Evolutionary conservation across 2,888 invertebrate genomes (phyloP).

Genomic region (Galeopsomyia nigrocyanea): DNA sequence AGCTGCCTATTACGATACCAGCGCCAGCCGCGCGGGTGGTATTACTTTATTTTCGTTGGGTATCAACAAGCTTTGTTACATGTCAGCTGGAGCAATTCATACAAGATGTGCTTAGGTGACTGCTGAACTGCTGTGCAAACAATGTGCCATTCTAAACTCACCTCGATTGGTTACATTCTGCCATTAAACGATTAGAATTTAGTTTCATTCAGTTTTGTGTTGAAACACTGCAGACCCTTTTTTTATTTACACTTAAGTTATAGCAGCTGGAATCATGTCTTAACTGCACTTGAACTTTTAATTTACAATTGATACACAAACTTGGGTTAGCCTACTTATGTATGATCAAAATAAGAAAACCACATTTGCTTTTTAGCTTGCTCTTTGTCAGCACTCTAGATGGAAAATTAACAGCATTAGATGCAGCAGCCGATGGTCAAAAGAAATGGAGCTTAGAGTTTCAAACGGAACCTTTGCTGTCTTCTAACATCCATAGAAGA

Average conservation of each 20-base stretch:
- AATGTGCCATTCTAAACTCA: neutral
- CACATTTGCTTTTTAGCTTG: constrained; percentile 71
- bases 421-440: constrained; percentile 77
- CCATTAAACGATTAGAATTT: neutral
- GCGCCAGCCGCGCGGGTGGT: neutral
- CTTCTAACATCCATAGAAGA: constrained; percentile 89
- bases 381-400: constrained; percentile 92
- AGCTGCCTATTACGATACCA: constrained; percentile 7
- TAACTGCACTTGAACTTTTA: neutral
- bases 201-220: neutral
- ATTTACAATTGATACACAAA: neutral
- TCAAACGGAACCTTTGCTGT: constrained; percentile 81
- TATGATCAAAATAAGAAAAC: neutral
- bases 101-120: too few relatives aligned
- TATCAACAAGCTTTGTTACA: neutral
- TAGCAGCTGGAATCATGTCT: neutral
- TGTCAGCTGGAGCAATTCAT: neutral
- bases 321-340: neutral
- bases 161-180: neutral
- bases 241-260: neutral
- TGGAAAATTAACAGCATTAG: constrained; percentile 87
- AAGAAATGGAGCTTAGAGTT: constrained; percentile 86
- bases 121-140: too few relatives aligned
- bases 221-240: neutral
- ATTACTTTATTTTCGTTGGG: neutral